Base-by-base conservation (phyloP, 2,888 invertebrate species). In the Eurytoma californica region DNA sequence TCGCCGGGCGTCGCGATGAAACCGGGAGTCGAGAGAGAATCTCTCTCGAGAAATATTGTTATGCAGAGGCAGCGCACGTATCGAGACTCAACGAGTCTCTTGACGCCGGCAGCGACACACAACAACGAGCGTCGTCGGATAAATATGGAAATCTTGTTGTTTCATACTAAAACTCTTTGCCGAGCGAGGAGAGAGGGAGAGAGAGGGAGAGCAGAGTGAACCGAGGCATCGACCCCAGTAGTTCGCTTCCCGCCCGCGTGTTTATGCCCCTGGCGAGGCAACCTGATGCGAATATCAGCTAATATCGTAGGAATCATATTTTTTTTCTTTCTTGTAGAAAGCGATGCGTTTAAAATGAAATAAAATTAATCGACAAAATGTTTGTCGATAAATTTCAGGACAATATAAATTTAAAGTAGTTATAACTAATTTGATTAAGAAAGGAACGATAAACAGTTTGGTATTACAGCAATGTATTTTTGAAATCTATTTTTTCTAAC, bases 141-240 rank as follows among this genome's bases (percentile, higher is more conserved):
- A 51, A 47, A 51, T 86, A 86, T 86, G 85, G 85, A 86, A 87
- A 87, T 88, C 86, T 87, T 87, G 87, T 88, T 87, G 87, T 86
- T 86, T 84, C 84, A 20, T 61, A 68, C 75, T 79, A 82, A 82
- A 86, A 82, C 82, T 82, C 84, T 84, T 83, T 83, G 61, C n/a
- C 49, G 16, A 49, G 5, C 7, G 39, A 4, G 49, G 16, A 51
- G 30, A 65, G 16, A 63, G 68, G 3, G 30, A 55, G 49, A 39
- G 51, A 47, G 80, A 76, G 72, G 67, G 67, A 81, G 82, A 70
- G 81, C 4, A 69, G 57, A 16, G 58, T 14, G 57, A 12, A 20
- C 65, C 74, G 79, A 63, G 47, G 47, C 63, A 39, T 39, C 39
- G 39, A 39, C 39, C 39, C 9, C 39, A 9, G 39, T 9, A 39